A percentile compares a stretch with the other conserved stretches of the same genome.
phyloP scores from a whole-genome alignment of 2,888 invertebrate genomes.

The Limenitis camilla region DNA sequence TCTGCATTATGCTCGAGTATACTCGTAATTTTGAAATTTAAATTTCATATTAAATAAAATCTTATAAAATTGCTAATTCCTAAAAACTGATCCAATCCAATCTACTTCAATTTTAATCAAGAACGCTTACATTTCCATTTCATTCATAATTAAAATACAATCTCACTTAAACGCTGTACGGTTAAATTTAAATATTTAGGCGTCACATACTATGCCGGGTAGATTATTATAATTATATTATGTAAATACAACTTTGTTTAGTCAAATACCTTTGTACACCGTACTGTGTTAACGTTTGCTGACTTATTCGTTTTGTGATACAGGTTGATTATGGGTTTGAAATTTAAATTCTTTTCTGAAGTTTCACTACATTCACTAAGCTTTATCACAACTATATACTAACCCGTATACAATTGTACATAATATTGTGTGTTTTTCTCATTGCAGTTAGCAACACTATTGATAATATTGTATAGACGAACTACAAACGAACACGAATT shows the following conservation, averaged over 20 bases:
- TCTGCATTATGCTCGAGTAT: no score
- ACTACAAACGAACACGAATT: no score
- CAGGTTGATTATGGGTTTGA: constrained; percentile 19
- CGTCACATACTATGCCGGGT: constrained; percentile 15
- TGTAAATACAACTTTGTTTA: constrained; percentile 25
- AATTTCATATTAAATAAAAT: background rate
- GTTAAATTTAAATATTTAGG: constrained; percentile 18
- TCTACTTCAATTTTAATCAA: constrained; percentile 7
- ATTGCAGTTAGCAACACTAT: no score
- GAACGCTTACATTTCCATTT: constrained; percentile 9
- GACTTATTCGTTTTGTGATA: constrained; percentile 20
- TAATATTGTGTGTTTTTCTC: no score
- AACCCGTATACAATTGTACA: no score
- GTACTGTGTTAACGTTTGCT: constrained; percentile 19
- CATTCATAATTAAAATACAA: constrained; percentile 17
- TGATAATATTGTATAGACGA: no score
- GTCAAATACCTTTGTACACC: constrained; percentile 21
- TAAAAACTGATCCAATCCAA: constrained; percentile 9
- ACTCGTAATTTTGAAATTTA: background rate
- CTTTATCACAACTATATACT: no score
- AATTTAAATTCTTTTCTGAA: constrained; percentile 18
- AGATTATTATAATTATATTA: constrained; percentile 23
- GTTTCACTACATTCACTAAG: no score
- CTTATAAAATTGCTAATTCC: background rate
- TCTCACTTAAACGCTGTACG: constrained; percentile 11